Base-by-base conservation (phyloP, 92 coral and sea anemone genomes). In the Muricea muricata region DNA sequence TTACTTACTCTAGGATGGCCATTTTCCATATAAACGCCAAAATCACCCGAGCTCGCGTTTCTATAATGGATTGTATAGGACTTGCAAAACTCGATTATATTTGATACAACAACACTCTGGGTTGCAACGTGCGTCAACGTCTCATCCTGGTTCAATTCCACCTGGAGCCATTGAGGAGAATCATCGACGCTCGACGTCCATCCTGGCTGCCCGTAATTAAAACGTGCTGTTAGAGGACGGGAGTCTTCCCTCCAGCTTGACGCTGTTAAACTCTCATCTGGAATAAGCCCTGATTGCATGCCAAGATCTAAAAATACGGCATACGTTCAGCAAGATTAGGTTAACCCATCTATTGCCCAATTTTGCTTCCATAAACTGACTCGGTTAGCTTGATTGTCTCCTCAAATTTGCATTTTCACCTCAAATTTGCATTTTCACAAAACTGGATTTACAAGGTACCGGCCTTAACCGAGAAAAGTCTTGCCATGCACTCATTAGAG, bases 211-310 rank as follows among this genome's bases (percentile, higher is more conserved):
- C 81, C 63, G 7, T 47, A 26, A 42, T 84, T 86, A 9, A 94
- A 88, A 23, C 98, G 91, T 6, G 97, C 98, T 5, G 61, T 80
- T 10, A 41, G 33, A 7, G 97, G 98, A 86, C 95, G 92, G 47
- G 70, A 75, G 31, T 75, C 81, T 8, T 39, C 70, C 14, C 8
- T 26, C 29, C 20, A 23, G 11, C 8, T 21, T 13, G 94, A 92
- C 12, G 94, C 92, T 7, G 94, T 80, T 6, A 94, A 81, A 52
- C 77, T 76, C 3, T 82, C 81, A 69, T 94, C 75, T 0, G 94
- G 89, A 70, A 94, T 78, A 37, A 47, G 28, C n/a, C 54, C 48
- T 65, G 82, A 77, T 75, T 89, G 89, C 91, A 94, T 79, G 11
- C 98, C 98, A 69, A 87, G 56, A 29, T 93, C 83, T 14, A 78